phyloP scores from a whole-genome alignment of 2,888 invertebrate species.

The Chrysolina americana region DNA sequence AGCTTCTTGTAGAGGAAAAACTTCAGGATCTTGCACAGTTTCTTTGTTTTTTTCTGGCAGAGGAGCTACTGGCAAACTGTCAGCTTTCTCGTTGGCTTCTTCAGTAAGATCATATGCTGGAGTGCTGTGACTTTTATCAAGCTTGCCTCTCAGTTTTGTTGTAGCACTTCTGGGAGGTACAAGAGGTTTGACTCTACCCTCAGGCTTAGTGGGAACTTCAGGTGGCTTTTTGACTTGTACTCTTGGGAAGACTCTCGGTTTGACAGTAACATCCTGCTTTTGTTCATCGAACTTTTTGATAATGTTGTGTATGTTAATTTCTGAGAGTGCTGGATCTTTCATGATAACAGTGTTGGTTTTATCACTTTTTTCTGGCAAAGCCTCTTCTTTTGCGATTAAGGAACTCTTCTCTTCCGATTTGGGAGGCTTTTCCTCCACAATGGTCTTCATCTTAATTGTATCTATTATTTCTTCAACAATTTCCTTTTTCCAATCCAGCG shows the following conservation, averaged over 20 bases:
- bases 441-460: conserved; percentile 51
- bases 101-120: conserved; percentile 80
- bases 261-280: conserved; percentile 49
- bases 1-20: conserved; percentile 48
- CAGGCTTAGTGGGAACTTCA: conserved; percentile 63
- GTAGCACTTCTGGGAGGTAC: conserved; percentile 64
- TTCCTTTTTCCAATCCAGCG: conserved; percentile 62
- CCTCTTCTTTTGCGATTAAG: not conserved
- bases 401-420: conserved; percentile 29
- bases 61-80: conserved; percentile 34
- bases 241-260: conserved; percentile 62
- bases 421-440: conserved; percentile 34
- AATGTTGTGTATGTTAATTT: conserved; percentile 67
- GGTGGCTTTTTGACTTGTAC: conserved; percentile 61
- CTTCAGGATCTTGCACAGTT: conserved; percentile 36
- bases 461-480: conserved; percentile 61
- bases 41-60: conserved; percentile 24
- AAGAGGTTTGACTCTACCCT: conserved; percentile 60
- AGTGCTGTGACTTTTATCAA: conserved; percentile 88
- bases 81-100: conserved; percentile 37
- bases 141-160: conserved; percentile 70
- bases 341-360: conserved; percentile 24
- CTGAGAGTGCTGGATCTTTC: conserved; percentile 63
- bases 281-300: conserved; percentile 67
- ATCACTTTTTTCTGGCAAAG: not conserved